These are phyloP conservation scores for Pomatostomus ruficeps DNA, from an alignment of 2,113 vertebrate genomes.

Conservation along the genomic window DNA sequence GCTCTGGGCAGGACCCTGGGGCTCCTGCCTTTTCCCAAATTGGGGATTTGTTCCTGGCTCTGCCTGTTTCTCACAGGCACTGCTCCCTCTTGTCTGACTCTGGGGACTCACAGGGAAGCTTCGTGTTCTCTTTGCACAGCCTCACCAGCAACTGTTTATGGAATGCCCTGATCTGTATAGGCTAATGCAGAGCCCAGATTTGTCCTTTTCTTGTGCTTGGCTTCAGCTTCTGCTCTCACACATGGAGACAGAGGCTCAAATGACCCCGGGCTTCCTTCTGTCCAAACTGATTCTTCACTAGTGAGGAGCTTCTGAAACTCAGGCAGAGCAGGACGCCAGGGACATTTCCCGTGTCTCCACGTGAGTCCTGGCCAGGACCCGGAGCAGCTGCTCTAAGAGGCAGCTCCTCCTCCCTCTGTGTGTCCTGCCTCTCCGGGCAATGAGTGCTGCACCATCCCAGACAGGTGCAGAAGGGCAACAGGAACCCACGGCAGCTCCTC, in stretches of 20 bases:
- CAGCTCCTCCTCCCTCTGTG: neutral
- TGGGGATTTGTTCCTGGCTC: neutral
- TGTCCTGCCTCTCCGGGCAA: too few relatives aligned
- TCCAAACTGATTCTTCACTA: neutral
- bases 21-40: accelerated
- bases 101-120: neutral
- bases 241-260: neutral
- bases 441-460: neutral
- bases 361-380: accelerated
- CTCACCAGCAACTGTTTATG: neutral
- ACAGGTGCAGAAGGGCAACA: neutral
- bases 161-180: neutral
- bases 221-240: neutral
- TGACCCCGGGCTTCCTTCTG: accelerated
- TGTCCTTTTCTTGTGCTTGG: neutral
- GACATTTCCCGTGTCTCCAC: accelerated
- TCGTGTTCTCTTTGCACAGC: neutral
- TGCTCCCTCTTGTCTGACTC: neutral
- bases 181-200: neutral
- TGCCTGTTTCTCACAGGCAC: neutral
- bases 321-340: neutral
- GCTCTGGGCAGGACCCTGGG: neutral
- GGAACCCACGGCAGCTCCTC: neutral
- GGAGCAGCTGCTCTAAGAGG: neutral
- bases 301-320: neutral